phyloP scores from a whole-genome alignment of 2,113 vertebrate genomes.

The Ia io region DNA sequence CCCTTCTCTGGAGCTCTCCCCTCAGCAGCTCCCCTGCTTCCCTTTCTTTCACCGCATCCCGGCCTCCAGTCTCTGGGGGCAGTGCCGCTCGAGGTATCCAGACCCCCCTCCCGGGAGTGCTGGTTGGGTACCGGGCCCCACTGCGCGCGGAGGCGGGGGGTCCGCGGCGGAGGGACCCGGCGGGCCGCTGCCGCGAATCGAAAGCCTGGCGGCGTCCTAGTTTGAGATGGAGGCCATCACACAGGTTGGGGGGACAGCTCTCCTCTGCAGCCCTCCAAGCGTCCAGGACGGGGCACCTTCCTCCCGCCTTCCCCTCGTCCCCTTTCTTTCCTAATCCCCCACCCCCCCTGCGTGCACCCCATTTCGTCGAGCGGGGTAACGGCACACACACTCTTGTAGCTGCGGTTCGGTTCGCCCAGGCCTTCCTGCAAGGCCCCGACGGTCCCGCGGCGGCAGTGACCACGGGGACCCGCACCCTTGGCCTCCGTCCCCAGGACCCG shows the following conservation, averaged over 20 bases:
- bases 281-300: too few relatives aligned
- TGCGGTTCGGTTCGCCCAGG: conserved; percentile 64
- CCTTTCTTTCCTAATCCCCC: neutral
- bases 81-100: neutral
- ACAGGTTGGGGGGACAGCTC: neutral
- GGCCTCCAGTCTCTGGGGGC: neutral
- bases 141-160: too few relatives aligned
- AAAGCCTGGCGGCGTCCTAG: neutral
- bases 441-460: conserved; percentile 3
- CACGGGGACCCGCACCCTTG: neutral
- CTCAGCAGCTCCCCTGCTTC: neutral
- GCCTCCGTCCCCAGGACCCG: neutral
- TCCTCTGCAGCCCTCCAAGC: neutral
- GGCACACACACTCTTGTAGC: conserved; percentile 82
- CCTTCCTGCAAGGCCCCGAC: conserved; percentile 82
- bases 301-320: fast-evolving
- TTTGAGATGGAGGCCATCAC: neutral
- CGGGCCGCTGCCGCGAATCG: neutral
- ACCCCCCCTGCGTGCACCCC: conserved; percentile 67
- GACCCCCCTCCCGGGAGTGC: neutral
- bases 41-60: neutral
- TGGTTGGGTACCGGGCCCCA: neutral
- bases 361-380: conserved; percentile 80
- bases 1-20: neutral
- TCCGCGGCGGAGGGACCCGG: too few relatives aligned